These are phyloP conservation scores for Neodiprion pinetum DNA, from an alignment of 1,140 invertebrate genomes.

Conservation along the genomic window DNA sequence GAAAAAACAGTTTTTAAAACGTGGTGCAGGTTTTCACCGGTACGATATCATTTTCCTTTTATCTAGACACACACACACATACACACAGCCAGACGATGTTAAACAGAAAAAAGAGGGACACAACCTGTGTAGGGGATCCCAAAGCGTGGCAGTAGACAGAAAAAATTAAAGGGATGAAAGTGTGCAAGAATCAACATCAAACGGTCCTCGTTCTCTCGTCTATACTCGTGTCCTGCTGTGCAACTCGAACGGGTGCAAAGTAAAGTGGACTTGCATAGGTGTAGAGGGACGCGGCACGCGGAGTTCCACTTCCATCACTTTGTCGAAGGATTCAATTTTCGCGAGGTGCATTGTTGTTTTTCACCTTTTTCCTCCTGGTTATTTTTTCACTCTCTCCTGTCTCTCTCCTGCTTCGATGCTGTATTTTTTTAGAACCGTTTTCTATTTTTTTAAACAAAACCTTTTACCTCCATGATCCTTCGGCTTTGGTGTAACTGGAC, in stretches of 20 bases:
- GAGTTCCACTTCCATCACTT: not conserved
- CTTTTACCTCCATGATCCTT: not conserved
- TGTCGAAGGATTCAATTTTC: not conserved
- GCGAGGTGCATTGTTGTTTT: too few species aligned
- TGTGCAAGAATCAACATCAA: not conserved
- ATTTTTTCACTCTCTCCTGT: too few species aligned
- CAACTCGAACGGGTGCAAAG: not conserved
- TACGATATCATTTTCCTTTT: too few species aligned
- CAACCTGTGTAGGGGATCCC: too few species aligned
- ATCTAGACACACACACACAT: too few species aligned
- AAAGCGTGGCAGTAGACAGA: too few species aligned
- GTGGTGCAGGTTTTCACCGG: too few species aligned
- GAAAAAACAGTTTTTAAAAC: too few species aligned
- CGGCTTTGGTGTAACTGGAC: not conserved
- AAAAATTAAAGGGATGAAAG: not conserved
- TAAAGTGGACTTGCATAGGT: not conserved
- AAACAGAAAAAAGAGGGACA: too few species aligned
- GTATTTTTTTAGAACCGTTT: not conserved
- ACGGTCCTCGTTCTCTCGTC: not conserved
- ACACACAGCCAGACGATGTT: too few species aligned
- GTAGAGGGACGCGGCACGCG: not conserved
- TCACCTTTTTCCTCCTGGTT: not conserved
- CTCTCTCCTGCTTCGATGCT: not conserved
- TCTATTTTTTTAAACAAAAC: not conserved
- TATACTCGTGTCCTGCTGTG: not conserved